Evolutionary conservation across 1,140 invertebrate genomes (phyloP), one percentile per base, ranked within the genome.

Genomic region (Mamestra configurata): DNA sequence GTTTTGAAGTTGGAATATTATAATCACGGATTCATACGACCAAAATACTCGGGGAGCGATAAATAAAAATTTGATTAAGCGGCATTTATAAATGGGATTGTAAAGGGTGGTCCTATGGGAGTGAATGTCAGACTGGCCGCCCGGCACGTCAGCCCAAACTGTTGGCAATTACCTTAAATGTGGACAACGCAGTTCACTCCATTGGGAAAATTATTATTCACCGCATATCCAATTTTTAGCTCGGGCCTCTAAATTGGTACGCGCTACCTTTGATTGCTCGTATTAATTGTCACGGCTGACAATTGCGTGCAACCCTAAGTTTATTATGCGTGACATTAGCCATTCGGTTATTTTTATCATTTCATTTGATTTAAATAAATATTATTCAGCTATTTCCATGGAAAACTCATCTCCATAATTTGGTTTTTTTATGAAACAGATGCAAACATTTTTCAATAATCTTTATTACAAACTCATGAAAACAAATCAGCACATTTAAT

Each of bases 151-250:
- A 93, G 92, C 92, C 85, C 86, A 90, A 93, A 95, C 92, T 91
- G 92, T 88, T 93, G 86, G 92, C 90, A 95, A 95, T 95, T 95
- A 95, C 90, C 91, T 94, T 93, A 93, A 95, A 95, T 93, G 92
- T 95, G 91, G 93, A 95, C 93, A 95, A 91, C 92, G 89, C 92
- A 90, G 90, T 89, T 84, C 82, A 89, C 81, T 92, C 92, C 91
- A 81, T 81, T 73, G 92, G 93, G 93, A 93, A 89, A 91, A 91
- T 91, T 93, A 93, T 92, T 92, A 94, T 94, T 94, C 88, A 90
- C 86, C 86, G 92, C 89, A 91, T 94, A 92, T 89, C 88, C 90
- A 92, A 93, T 95, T 95, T 95, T 94, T 93, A 73, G 64, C 40
- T 79, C 83, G 82, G 77, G 13, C 61, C 24, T 88, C 90, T 89